phyloP scores from a whole-genome alignment of 2,113 vertebrate species.

The Coregonus clupeaformis region DNA sequence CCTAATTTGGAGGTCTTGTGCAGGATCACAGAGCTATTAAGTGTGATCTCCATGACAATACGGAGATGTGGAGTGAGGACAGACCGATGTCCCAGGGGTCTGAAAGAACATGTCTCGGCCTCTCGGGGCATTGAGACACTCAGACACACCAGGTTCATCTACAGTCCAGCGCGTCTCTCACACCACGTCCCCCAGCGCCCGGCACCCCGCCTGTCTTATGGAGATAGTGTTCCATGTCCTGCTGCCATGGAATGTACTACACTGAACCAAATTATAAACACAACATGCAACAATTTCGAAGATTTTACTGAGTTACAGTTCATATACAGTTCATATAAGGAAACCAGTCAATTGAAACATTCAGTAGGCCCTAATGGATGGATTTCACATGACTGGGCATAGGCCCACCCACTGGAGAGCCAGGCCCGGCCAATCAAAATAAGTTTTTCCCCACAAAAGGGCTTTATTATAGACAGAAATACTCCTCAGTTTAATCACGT shows the following conservation, averaged over 20 bases:
- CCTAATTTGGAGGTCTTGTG: slow-evolving; percentile 16
- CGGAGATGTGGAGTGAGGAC: slow-evolving; percentile 17
- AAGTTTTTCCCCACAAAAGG: too few relatives aligned
- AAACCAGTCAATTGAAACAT: too few relatives aligned
- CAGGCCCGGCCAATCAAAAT: too few relatives aligned
- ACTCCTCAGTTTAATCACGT: too few relatives aligned
- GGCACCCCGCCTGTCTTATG: slow-evolving; percentile 43
- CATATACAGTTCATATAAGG: too few relatives aligned
- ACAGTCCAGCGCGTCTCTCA: slow-evolving; percentile 59
- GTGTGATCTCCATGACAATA: slow-evolving; percentile 22
- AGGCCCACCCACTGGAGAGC: too few relatives aligned
- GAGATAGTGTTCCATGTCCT: slow-evolving; percentile 64
- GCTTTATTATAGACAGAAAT: too few relatives aligned
- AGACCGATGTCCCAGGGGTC: slow-evolving; percentile 11
- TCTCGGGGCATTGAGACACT: slow-evolving; percentile 42
- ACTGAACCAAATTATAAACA: too few relatives aligned
- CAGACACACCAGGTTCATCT: slow-evolving; percentile 50
- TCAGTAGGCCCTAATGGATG: too few relatives aligned
- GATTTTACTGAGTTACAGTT: too few relatives aligned
- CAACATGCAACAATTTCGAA: too few relatives aligned
- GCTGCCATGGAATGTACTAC: background rate
- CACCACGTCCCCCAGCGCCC: background rate
- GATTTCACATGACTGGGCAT: too few relatives aligned
- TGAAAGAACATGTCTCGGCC: slow-evolving; percentile 28
- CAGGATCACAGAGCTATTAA: slow-evolving; percentile 14